A percentile compares a stretch with the other conserved stretches of the same genome.
These are phyloP conservation scores for Caenorhabditis sp. DNA, from an alignment of 2,888 invertebrate genomes.

Conservation along the genomic window DNA sequence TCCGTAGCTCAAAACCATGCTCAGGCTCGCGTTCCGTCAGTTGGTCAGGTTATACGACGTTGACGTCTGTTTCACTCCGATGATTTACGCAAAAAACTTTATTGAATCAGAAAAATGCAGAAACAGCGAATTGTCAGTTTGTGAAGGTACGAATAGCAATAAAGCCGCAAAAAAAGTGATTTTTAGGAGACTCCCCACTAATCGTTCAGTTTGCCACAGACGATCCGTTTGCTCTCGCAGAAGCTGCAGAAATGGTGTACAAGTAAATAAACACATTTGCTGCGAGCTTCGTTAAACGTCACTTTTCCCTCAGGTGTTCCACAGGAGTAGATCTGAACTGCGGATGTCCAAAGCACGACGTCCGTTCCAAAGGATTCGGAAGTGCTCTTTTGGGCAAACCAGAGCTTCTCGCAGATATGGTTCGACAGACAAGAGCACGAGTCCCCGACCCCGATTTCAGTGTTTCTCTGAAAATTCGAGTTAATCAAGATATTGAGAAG, in stretches of 20 bases:
- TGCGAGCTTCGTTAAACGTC: neutral
- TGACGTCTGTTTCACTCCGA: slow-evolving; percentile 93
- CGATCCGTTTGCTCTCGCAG: slow-evolving; percentile 87
- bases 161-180: too few relatives aligned
- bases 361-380: slow-evolving; percentile 69
- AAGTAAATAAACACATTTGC: slow-evolving; percentile 83
- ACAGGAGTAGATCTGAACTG: slow-evolving; percentile 97
- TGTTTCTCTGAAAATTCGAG: slow-evolving; percentile 90
- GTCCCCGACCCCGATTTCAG: slow-evolving; percentile 86
- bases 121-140: slow-evolving; percentile 81
- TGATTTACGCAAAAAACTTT: slow-evolving; percentile 95
- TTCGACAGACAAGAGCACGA: slow-evolving; percentile 86
- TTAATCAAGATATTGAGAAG: slow-evolving; percentile 84
- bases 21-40: slow-evolving; percentile 86
- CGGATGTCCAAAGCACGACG: slow-evolving; percentile 90
- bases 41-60: slow-evolving; percentile 88
- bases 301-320: slow-evolving; percentile 83
- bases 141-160: slow-evolving; percentile 78
- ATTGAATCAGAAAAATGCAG: slow-evolving; percentile 90
- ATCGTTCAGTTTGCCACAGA: slow-evolving; percentile 96
- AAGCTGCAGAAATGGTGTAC: slow-evolving; percentile 88
- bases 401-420: slow-evolving; percentile 87
- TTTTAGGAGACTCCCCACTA: slow-evolving; percentile 86
- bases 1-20: neutral
- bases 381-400: slow-evolving; percentile 82